Evolutionary conservation across 2,113 vertebrate genomes (phyloP), one percentile per base, ranked within the genome.

Genomic region (Colistium nudipinnis): DNA sequence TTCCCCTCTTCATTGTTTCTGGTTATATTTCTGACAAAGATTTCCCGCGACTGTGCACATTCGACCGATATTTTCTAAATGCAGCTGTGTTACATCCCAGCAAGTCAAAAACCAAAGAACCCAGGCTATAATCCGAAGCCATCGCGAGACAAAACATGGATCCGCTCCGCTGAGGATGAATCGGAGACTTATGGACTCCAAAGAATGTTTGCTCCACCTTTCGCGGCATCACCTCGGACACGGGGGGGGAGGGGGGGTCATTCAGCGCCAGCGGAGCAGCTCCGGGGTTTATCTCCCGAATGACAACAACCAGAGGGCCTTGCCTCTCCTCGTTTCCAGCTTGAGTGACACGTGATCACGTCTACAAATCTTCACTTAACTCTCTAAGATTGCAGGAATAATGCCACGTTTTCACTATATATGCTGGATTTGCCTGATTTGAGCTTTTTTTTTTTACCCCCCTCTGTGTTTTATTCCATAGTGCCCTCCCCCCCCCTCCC

Each of bases 191-290:
- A 45, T 64, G 47, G 52, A 44, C 70, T 63, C 54, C n/a, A 57
- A 72, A 80, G 74, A 82, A 51, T 87, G 84, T 86, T 89, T 84
- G 66, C 74, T 83, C 79, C 78, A 89, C 86, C 84, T 82, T 59
- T 56, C 60, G 49, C 4, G 0, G 64, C 68, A 51, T 76, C 75
- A 61, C 71, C 72, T 83, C 54, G 62, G 76, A 77, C 76, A 51
- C 55, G 2, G 67, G 79, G 65, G 41, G 33, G 79, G 55, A 64
- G 55, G 39, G 25, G 0, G 13, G 64, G 14, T 76, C 78, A 81
- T 87, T 87, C 81, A 83, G 55, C 43, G 72, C 60, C 81, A 85
- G 7, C 76, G 75, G 62, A 86, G 84, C 84, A 61, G 67, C 52
- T 64, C 83, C 66, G 6, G 17, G 16, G 25, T 56, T 71, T 71